Evolutionary conservation across 2,888 invertebrate species (phyloP).

Genomic region (Nephrotoma flavescens): DNA sequence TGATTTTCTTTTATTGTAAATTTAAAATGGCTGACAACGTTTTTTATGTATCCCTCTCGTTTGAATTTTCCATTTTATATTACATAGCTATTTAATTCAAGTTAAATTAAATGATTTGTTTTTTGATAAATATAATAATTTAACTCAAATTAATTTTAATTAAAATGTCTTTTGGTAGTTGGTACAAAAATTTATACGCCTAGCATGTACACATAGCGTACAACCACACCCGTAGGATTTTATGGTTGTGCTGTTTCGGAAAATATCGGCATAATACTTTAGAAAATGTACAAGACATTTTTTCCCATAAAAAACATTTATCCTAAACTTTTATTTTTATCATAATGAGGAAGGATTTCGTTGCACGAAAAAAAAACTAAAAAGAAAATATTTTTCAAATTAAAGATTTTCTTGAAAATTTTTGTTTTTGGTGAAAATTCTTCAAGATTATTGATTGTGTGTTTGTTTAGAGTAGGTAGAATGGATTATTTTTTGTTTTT

Average conservation of each 20-base stretch:
- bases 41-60: not conserved
- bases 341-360: too few species aligned
- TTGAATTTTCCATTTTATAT: not conserved
- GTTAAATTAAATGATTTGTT: not conserved
- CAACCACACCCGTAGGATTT: not conserved
- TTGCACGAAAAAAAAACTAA: not conserved
- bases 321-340: not conserved
- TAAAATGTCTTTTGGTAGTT: not conserved
- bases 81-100: not conserved
- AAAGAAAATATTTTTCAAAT: not conserved
- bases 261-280: not conserved
- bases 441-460: not conserved
- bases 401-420: not conserved
- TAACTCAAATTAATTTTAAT: not conserved
- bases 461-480: not conserved
- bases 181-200: not conserved
- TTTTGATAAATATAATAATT: not conserved
- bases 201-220: not conserved
- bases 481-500: not conserved
- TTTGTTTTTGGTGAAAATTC: not conserved
- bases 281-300: not conserved
- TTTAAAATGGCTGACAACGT: not conserved
- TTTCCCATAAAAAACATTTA: not conserved
- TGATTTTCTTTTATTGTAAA: not conserved
- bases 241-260: not conserved